Evolutionary conservation across 2,113 vertebrate species (phyloP).

Genomic region (Cyanoderma ruficeps): DNA sequence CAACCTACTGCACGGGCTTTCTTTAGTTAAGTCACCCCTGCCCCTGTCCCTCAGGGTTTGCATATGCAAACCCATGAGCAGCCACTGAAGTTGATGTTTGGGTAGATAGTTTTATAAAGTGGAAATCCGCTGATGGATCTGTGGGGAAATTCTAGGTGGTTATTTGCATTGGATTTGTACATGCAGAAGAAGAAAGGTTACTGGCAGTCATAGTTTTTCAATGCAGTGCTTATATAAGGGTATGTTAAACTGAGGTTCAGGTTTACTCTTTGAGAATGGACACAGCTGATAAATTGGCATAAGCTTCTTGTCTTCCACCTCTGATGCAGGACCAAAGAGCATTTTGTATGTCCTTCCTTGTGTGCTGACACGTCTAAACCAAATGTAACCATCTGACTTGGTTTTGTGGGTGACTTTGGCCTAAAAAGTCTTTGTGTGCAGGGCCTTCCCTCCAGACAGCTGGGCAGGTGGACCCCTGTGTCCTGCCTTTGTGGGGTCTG

Average conservation of each 20-base stretch:
- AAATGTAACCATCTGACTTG: background rate
- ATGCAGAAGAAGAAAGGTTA: background rate
- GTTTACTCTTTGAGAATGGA: background rate
- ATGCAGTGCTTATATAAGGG: background rate
- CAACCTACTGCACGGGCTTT: background rate
- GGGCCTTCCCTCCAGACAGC: background rate
- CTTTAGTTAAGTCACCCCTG: background rate
- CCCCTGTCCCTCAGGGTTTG: background rate
- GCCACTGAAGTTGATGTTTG: background rate
- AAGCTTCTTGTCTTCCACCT: background rate
- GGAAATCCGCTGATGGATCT: background rate
- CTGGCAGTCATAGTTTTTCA: background rate
- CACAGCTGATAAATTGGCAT: background rate
- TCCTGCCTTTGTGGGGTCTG: background rate
- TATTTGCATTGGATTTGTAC: constrained; percentile 38
- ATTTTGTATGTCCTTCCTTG: background rate
- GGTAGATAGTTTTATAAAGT: background rate
- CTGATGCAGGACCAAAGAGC: background rate
- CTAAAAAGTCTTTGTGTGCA: background rate
- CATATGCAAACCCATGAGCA: constrained; percentile 37
- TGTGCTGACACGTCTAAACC: background rate
- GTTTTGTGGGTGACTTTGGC: background rate
- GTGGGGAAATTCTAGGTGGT: background rate
- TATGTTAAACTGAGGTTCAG: background rate
- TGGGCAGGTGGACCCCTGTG: rapidly evolving